Conservation (phyloP, 2,113 vertebrate species). For the Cyprinodon tularosa region DNA sequence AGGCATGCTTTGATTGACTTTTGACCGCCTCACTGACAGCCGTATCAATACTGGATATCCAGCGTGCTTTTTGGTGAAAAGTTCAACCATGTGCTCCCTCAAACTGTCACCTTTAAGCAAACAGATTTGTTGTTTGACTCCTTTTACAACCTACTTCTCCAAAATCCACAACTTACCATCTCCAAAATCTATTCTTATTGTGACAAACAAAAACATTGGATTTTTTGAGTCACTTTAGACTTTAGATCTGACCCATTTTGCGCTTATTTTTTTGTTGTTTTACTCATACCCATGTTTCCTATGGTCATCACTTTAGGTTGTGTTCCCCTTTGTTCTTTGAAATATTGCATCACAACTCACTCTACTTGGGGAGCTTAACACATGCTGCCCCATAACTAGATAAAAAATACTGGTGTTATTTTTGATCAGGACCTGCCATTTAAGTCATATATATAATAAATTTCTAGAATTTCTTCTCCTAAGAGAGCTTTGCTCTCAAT, state of each 20-base stretch:
- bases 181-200: neutral
- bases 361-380: too few relatives aligned
- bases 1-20: slow-evolving; percentile 45
- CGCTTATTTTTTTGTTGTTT: neutral
- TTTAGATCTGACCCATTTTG: neutral
- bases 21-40: slow-evolving; percentile 20
- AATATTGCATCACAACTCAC: too few relatives aligned
- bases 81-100: slow-evolving; percentile 16
- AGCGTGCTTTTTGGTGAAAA: slow-evolving; percentile 22
- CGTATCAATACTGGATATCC: slow-evolving; percentile 28
- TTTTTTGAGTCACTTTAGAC: neutral
- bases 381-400: too few relatives aligned
- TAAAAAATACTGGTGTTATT: too few relatives aligned
- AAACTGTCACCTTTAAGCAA: slow-evolving; percentile 15
- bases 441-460: too few relatives aligned
- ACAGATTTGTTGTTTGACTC: neutral
- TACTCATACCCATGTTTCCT: too few relatives aligned
- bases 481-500: too few relatives aligned
- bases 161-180: too few relatives aligned
- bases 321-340: neutral
- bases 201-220: neutral
- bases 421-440: too few relatives aligned
- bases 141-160: neutral
- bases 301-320: neutral
- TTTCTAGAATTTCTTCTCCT: too few relatives aligned